Percentiles rank a stretch among this genome's conserved stretches.
These are phyloP conservation scores for Hippocampus comes DNA, from an alignment of 2,113 vertebrate genomes.

Conservation along the genomic window DNA sequence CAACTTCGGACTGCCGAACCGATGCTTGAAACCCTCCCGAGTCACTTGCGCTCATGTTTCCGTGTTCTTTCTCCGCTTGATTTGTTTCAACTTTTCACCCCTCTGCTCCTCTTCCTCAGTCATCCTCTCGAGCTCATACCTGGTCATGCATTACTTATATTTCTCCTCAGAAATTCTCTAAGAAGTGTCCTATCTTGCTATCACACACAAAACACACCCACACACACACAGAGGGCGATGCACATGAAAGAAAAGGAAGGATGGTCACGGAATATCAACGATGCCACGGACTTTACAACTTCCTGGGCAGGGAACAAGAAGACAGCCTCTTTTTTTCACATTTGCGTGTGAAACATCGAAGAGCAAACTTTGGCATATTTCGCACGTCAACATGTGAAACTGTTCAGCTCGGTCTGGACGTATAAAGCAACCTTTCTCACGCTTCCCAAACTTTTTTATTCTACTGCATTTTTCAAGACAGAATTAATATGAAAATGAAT, in stretches of 20 bases:
- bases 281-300: constrained; percentile 6
- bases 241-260: constrained; percentile 37
- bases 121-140: constrained; percentile 19
- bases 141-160: constrained; percentile 64
- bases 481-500: no score
- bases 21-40: no score
- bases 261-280: constrained; percentile 36
- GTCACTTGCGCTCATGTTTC: background rate
- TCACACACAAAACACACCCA: constrained; percentile 2
- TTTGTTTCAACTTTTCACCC: constrained; percentile 27
- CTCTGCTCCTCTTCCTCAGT: background rate
- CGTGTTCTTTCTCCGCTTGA: background rate
- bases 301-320: background rate
- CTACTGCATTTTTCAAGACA: no score
- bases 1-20: no score
- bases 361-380: background rate
- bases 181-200: constrained; percentile 39
- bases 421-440: no score
- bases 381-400: background rate
- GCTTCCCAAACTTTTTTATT: no score
- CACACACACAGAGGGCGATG: background rate
- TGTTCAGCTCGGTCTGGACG: no score
- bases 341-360: background rate
- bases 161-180: constrained; percentile 47
- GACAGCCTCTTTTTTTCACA: no score